Conservation (phyloP, 2,797 vertebrate species). For the Tympanoctomys barrerae region DNA sequence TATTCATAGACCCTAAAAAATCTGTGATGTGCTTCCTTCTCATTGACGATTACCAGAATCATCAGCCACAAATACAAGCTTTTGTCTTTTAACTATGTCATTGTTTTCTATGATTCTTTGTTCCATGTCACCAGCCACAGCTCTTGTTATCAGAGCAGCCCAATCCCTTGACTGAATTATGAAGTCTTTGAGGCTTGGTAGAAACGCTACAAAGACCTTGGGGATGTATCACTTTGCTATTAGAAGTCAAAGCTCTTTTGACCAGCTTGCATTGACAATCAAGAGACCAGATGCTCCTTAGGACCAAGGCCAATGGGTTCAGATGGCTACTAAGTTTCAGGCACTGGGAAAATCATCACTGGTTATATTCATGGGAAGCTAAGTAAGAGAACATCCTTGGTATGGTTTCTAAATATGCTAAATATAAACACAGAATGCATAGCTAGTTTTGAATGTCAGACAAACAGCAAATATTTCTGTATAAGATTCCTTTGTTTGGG, state of each 20-base stretch:
- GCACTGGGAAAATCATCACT: background rate
- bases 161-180: conserved; percentile 1
- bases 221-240: background rate
- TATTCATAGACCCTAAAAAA: conserved; percentile 70
- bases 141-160: background rate
- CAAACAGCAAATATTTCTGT: background rate
- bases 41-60: conserved; percentile 66
- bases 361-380: background rate
- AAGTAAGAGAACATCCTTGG: background rate
- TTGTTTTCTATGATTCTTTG: conserved; percentile 53
- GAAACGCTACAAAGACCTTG: conserved; percentile 32
- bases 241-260: background rate
- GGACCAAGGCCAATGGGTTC: background rate
- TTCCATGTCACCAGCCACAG: conserved; percentile 52
- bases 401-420: background rate
- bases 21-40: conserved; percentile 51
- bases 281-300: conserved; percentile 1
- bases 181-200: conserved; percentile 48
- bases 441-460: conserved; percentile 38
- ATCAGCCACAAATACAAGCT: conserved; percentile 60
- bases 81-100: conserved; percentile 71
- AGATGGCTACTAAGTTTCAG: background rate
- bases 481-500: background rate
- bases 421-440: background rate
- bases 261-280: background rate